Percentiles rank a stretch among this genome's conserved stretches.
phyloP scores from a whole-genome alignment of 2,113 vertebrate genomes.

The Vicugna pacos region DNA sequence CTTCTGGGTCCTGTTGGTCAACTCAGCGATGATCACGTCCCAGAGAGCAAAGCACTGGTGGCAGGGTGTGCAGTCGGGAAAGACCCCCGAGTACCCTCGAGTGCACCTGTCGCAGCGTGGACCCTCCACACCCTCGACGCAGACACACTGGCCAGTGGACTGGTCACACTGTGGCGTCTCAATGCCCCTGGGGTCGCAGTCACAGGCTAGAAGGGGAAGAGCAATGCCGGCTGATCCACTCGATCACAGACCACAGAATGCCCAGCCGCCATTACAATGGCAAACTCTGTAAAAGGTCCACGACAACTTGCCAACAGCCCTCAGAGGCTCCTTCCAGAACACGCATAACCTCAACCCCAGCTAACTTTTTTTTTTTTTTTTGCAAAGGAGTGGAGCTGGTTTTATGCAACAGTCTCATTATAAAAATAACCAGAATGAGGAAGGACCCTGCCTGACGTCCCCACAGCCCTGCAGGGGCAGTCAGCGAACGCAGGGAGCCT shows the following conservation, averaged over 20 bases:
- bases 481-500: too few relatives aligned
- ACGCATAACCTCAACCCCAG: not conserved
- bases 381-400: too few relatives aligned
- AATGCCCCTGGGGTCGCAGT: slow-evolving; percentile 93
- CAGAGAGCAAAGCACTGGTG: slow-evolving; percentile 97
- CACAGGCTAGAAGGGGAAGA: slow-evolving; percentile 90
- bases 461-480: too few relatives aligned
- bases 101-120: slow-evolving; percentile 93
- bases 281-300: not conserved
- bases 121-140: slow-evolving; percentile 92
- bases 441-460: too few relatives aligned
- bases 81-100: slow-evolving; percentile 93
- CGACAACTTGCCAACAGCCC: accelerated
- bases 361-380: not conserved
- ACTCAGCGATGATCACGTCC: slow-evolving; percentile 91
- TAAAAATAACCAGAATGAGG: too few relatives aligned
- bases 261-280: not conserved
- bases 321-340: not conserved
- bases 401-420: too few relatives aligned
- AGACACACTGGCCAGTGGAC: slow-evolving; percentile 91
- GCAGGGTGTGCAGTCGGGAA: slow-evolving; percentile 94
- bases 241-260: not conserved
- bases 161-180: slow-evolving; percentile 93
- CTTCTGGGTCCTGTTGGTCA: slow-evolving; percentile 94
- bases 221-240: not conserved